Percentiles rank a stretch among this genome's conserved stretches.
phyloP scores from a whole-genome alignment of 2,888 invertebrate genomes.

The Amorpha juglandis region DNA sequence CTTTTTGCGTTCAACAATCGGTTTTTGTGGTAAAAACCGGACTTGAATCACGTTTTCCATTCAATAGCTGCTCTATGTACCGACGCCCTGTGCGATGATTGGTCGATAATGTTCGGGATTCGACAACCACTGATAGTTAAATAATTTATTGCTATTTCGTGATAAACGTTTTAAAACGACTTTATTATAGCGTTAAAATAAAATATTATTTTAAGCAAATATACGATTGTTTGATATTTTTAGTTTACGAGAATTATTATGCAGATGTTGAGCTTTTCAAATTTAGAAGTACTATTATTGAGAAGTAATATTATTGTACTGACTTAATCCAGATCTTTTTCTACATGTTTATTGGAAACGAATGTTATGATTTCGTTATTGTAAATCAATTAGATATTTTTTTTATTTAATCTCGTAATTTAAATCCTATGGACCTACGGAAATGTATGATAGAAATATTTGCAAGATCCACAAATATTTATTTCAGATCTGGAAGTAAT shows the following conservation, averaged over 20 bases:
- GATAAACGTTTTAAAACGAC: constrained; percentile 23
- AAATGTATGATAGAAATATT: too few relatives aligned
- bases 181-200: constrained; percentile 1
- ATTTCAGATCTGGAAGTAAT: too few relatives aligned
- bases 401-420: too few relatives aligned
- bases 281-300: too few relatives aligned
- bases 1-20: constrained; percentile 70
- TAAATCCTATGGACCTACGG: too few relatives aligned
- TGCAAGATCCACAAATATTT: too few relatives aligned
- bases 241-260: not conserved
- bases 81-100: constrained; percentile 48
- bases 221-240: not conserved
- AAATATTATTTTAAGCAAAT: constrained; percentile 15
- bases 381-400: too few relatives aligned
- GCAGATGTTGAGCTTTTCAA: too few relatives aligned
- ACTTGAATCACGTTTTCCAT: constrained; percentile 79
- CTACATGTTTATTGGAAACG: too few relatives aligned
- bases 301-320: too few relatives aligned
- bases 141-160: constrained; percentile 28
- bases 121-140: constrained; percentile 33
- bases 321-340: too few relatives aligned
- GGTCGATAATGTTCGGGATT: constrained; percentile 40
- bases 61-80: constrained; percentile 53
- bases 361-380: too few relatives aligned
- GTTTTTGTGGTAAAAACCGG: constrained; percentile 72